Evolutionary conservation across 2,113 vertebrate species (phyloP).

Genomic region (Sturnus vulgaris): DNA sequence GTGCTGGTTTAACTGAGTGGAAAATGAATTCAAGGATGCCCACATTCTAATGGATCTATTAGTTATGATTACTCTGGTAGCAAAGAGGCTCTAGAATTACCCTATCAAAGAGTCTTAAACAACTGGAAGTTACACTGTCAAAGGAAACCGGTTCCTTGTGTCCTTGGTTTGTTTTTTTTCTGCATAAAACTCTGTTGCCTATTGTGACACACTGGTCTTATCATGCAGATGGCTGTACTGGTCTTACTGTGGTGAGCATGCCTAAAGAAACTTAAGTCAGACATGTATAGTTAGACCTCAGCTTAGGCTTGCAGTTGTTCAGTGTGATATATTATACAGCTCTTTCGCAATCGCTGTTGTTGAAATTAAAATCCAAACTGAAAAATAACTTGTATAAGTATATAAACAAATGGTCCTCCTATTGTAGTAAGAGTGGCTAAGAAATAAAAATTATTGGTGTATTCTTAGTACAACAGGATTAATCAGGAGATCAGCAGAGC

Average conservation of each 20-base stretch:
- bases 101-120: neutral
- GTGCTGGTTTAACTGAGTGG: neutral
- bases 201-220: fast-evolving
- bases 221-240: neutral
- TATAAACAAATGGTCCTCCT: neutral
- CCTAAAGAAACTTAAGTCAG: neutral
- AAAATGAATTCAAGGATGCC: neutral
- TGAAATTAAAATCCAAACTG: neutral
- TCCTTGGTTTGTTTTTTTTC: neutral
- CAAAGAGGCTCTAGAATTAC: neutral
- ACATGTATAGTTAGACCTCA: neutral
- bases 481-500: neutral
- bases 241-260: neutral
- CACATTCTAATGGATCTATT: neutral
- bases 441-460: neutral
- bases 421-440: neutral
- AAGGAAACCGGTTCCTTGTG: fast-evolving
- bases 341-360: neutral
- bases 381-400: neutral
- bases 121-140: neutral
- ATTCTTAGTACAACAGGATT: neutral
- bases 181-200: neutral
- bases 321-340: neutral
- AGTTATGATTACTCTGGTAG: neutral
- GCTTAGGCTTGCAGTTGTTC: neutral